These are phyloP conservation scores for Lepidocolaptes lacrymiger DNA, from an alignment of 2,797 vertebrate genomes.

Conservation along the genomic window DNA sequence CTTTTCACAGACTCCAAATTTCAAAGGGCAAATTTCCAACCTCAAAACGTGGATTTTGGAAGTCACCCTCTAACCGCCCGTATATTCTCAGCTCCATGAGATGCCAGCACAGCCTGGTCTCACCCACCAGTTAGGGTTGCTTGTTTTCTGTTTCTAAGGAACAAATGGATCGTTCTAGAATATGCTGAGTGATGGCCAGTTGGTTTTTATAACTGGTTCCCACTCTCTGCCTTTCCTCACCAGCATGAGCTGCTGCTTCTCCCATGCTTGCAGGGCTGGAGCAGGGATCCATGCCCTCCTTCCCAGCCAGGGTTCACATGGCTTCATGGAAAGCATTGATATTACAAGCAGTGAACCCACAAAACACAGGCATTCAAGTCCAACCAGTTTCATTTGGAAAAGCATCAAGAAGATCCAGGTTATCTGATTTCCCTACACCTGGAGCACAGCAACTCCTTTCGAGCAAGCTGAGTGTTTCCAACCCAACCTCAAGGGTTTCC, in stretches of 20 bases:
- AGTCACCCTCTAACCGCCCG: background rate
- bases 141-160: background rate
- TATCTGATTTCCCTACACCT: background rate
- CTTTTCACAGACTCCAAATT: background rate
- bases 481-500: fast-evolving
- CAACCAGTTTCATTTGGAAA: background rate
- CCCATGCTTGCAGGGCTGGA: background rate
- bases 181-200: background rate
- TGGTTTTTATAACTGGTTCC: background rate
- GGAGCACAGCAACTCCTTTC: background rate
- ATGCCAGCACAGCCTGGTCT: background rate
- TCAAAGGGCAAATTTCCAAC: background rate
- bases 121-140: background rate
- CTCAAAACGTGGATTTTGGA: too few relatives aligned
- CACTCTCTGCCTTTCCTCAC: background rate
- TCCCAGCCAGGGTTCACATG: background rate
- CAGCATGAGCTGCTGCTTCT: background rate
- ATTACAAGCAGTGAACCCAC: background rate
- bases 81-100: background rate
- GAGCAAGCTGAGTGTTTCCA: background rate
- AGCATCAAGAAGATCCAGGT: background rate
- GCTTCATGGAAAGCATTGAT: background rate
- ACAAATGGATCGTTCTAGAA: background rate
- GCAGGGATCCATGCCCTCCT: background rate
- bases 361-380: background rate